These are phyloP conservation scores for Listrodromus nycthemerus DNA, from an alignment of 2,888 invertebrate genomes.

Conservation along the genomic window DNA sequence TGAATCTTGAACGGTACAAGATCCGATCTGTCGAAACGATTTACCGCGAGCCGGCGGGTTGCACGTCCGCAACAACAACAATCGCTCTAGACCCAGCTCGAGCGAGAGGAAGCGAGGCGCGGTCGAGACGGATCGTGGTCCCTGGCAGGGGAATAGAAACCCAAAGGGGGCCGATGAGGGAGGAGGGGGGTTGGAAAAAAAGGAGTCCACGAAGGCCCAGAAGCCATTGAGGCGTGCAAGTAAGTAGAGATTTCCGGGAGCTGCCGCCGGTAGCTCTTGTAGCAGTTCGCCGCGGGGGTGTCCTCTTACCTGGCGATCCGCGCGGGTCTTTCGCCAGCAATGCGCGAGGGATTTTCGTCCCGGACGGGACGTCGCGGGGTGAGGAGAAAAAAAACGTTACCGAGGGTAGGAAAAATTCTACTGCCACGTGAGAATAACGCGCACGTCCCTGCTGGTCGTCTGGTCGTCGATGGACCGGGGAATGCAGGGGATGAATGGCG, in stretches of 20 bases:
- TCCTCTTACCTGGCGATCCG: constrained; percentile 77
- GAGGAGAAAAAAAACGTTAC: not conserved
- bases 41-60: constrained; percentile 74
- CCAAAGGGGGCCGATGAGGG: constrained; percentile 49
- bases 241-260: constrained; percentile 84
- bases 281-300: constrained; percentile 79
- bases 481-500: constrained; percentile 77
- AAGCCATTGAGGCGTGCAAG: constrained; percentile 80
- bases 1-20: constrained; percentile 65
- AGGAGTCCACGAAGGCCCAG: constrained; percentile 66
- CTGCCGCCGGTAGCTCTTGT: constrained; percentile 62
- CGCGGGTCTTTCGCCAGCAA: not conserved
- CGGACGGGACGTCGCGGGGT: not conserved
- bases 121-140: constrained; percentile 6
- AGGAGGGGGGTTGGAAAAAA: constrained; percentile 67
- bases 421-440: constrained; percentile 68
- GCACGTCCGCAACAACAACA: constrained; percentile 73
- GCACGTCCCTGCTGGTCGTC: not conserved
- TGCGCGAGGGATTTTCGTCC: not conserved
- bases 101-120: constrained; percentile 36
- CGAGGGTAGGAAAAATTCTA: constrained; percentile 59
- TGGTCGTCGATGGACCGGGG: constrained; percentile 46
- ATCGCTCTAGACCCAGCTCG: not conserved
- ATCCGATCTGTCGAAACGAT: constrained; percentile 79
- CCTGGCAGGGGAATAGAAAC: constrained; percentile 49